Conservation (phyloP, 2,113 vertebrate genomes). For the Antigone vipio region DNA sequence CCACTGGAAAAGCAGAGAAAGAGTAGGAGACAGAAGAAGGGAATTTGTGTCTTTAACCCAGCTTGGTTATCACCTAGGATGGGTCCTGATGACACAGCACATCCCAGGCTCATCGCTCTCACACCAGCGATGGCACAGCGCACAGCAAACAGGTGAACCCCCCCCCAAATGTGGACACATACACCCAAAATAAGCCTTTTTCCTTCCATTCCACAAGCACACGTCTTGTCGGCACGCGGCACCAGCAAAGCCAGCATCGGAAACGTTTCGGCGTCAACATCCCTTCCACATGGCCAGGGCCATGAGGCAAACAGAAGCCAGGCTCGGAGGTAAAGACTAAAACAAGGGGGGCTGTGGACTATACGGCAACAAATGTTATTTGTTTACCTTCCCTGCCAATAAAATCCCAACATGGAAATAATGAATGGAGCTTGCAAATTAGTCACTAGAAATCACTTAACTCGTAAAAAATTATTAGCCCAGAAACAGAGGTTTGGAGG, state of each 20-base stretch:
- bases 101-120: not conserved
- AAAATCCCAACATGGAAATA: conserved; percentile 62
- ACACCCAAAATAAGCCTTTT: not conserved
- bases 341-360: not conserved
- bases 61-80: not conserved
- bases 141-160: not conserved
- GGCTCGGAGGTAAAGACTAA: not conserved
- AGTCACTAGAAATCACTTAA: conserved; percentile 41
- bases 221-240: not conserved
- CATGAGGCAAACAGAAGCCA: conserved; percentile 33
- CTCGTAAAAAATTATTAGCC: conserved; percentile 55
- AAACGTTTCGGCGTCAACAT: accelerated
- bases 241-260: not conserved
- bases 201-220: not conserved
- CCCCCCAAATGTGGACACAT: accelerated
- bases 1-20: not conserved
- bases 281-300: not conserved
- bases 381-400: conserved; percentile 46
- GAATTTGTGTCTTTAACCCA: not conserved
- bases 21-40: not conserved
- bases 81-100: not conserved
- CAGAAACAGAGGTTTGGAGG: conserved; percentile 39
- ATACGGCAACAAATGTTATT: conserved; percentile 17
- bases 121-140: accelerated
- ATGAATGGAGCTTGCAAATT: conserved; percentile 59